Percentiles rank a stretch among this genome's conserved stretches.
These are phyloP conservation scores for Brachionichthys hirsutus DNA, from an alignment of 2,113 vertebrate species.

Conservation along the genomic window DNA sequence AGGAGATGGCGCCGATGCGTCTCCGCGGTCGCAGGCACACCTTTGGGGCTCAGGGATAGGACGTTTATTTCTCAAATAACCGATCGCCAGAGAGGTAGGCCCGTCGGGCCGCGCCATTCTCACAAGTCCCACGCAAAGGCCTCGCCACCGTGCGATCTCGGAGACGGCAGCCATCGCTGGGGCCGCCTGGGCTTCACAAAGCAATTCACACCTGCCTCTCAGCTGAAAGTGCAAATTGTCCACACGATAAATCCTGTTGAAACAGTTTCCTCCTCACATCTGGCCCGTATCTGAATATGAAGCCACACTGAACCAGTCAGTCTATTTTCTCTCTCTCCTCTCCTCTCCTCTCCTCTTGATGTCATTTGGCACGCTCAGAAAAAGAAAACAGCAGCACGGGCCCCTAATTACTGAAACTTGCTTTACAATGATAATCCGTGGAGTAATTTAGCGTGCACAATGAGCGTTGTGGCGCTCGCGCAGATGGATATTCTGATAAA, in stretches of 20 bases:
- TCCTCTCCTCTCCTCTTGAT: constrained; percentile 62
- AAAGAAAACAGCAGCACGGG: constrained; percentile 90
- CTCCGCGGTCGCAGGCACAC: constrained; percentile 63
- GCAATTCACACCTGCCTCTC: constrained; percentile 72
- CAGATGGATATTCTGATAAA: constrained; percentile 99
- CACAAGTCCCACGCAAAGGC: constrained; percentile 41
- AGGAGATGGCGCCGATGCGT: constrained; percentile 58
- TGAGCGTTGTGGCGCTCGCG: constrained; percentile 84
- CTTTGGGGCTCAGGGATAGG: constrained; percentile 64
- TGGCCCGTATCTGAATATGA: constrained; percentile 53
- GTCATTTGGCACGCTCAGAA: constrained; percentile 68
- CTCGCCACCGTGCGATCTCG: constrained; percentile 32
- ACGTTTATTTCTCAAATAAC: constrained; percentile 73
- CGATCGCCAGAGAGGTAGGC: constrained; percentile 50
- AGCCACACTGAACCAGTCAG: constrained; percentile 69
- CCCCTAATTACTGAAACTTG: constrained; percentile 98
- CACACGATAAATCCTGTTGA: constrained; percentile 44
- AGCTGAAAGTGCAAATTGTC: constrained; percentile 61
- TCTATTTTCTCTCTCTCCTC: constrained; percentile 64
- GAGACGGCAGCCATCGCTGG: constrained; percentile 31
- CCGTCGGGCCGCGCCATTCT: constrained; percentile 36
- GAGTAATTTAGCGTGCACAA: constrained; percentile 99
- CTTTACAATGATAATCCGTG: constrained; percentile 99
- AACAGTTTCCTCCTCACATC: constrained; percentile 17
- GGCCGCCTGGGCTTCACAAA: constrained; percentile 42